phyloP scores from a whole-genome alignment of 1,140 invertebrate genomes.

The Reticulitermes speratus region DNA sequence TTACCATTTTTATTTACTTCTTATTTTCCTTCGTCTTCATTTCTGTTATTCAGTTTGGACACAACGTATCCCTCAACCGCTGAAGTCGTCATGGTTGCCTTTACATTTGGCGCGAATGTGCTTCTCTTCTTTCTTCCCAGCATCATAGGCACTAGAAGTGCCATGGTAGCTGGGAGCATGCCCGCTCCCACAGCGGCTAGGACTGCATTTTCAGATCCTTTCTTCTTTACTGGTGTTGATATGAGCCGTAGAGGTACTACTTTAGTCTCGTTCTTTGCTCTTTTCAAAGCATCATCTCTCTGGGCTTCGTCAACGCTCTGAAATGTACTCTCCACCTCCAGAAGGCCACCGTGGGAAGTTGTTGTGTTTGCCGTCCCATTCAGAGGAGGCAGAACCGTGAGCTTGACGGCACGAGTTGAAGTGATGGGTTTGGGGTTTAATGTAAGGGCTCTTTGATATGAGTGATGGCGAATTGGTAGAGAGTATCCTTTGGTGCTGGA shows the following conservation, averaged over 20 bases:
- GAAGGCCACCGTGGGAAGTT: conserved; percentile 69
- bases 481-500: conserved; percentile 74
- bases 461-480: conserved; percentile 48
- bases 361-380: conserved; percentile 64
- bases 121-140: conserved; percentile 56
- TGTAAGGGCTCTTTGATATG: conserved; percentile 44
- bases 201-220: conserved; percentile 51
- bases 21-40: not conserved
- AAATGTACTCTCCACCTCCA: conserved; percentile 71
- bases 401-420: conserved; percentile 49
- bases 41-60: not conserved
- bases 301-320: conserved; percentile 63
- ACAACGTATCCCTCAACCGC: not conserved
- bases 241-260: conserved; percentile 28
- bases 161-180: conserved; percentile 75
- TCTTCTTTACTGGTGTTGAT: conserved; percentile 43
- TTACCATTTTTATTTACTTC: not conserved
- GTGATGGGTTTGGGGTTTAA: conserved; percentile 43
- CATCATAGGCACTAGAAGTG: conserved; percentile 74
- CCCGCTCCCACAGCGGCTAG: conserved; percentile 72
- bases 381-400: conserved; percentile 68
- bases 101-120: not conserved
- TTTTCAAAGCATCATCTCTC: not conserved
- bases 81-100: not conserved
- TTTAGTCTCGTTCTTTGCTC: not conserved